These are phyloP conservation scores for Stomatorhinus ivindoensis DNA, from an alignment of 2,113 vertebrate genomes.

Conservation along the genomic window DNA sequence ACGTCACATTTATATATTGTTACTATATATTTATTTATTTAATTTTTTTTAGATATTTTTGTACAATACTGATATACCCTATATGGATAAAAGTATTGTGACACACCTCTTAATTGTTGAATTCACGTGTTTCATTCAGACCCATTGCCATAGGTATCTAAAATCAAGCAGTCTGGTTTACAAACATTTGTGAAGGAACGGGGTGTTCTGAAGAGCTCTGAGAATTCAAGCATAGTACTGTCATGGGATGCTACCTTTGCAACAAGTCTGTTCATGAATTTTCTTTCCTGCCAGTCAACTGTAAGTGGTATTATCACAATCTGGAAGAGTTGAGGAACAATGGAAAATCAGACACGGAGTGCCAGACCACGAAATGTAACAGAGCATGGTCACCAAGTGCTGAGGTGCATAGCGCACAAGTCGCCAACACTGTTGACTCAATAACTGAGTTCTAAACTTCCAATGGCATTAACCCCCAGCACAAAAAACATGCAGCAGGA, in stretches of 20 bases:
- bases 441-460: neutral
- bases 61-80: neutral
- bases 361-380: neutral
- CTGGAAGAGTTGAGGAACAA: neutral
- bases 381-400: neutral
- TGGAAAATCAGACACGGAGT: neutral
- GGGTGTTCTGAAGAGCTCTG: neutral
- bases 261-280: neutral
- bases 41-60: neutral
- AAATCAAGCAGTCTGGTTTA: neutral
- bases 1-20: neutral
- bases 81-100: neutral
- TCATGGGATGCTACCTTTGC: neutral
- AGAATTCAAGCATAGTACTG: neutral
- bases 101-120: neutral
- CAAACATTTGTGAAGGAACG: neutral
- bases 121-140: neutral
- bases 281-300: neutral
- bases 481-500: neutral
- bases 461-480: neutral
- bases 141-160: neutral
- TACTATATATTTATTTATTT: neutral
- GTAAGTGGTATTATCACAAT: neutral
- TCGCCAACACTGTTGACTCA: neutral
- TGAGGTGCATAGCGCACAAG: neutral